These are phyloP conservation scores for Odocoileus virginianus DNA, from an alignment of 2,113 vertebrate genomes.

Conservation along the genomic window DNA sequence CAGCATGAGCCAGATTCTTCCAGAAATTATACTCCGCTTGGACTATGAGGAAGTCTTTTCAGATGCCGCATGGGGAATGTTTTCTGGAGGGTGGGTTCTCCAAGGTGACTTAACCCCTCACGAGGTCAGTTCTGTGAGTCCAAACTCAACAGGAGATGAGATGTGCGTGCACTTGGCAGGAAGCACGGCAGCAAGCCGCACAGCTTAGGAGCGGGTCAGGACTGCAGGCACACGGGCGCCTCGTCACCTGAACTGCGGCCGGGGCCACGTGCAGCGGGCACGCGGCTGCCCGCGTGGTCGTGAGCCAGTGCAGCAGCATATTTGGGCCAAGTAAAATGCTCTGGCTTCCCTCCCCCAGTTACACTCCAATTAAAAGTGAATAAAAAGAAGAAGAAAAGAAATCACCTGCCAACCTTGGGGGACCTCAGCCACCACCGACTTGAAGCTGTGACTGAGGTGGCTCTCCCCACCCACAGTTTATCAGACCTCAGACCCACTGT, in stretches of 20 bases:
- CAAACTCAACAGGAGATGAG: neutral
- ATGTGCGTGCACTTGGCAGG: accelerated
- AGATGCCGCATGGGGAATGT: accelerated
- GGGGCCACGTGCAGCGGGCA: accelerated
- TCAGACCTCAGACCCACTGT: neutral
- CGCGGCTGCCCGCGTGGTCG: accelerated
- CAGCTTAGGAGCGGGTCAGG: accelerated
- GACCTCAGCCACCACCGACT: neutral
- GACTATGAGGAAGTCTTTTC: neutral
- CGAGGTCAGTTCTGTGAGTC: neutral
- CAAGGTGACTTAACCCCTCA: neutral
- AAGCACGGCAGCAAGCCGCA: accelerated
- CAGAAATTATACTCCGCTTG: neutral
- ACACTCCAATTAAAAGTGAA: neutral
- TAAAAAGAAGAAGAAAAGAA: neutral
- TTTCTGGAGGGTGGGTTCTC: neutral
- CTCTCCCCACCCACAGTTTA: neutral
- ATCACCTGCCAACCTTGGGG: accelerated
- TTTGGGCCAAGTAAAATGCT: accelerated
- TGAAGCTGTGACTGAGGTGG: neutral
- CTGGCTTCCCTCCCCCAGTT: too few relatives aligned
- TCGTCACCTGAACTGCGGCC: accelerated
- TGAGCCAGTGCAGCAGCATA: accelerated
- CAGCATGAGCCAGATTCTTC: neutral
- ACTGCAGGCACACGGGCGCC: accelerated